Evolutionary conservation across 92 coral and sea anemone species (phyloP).

Genomic region (Montipora capitata): DNA sequence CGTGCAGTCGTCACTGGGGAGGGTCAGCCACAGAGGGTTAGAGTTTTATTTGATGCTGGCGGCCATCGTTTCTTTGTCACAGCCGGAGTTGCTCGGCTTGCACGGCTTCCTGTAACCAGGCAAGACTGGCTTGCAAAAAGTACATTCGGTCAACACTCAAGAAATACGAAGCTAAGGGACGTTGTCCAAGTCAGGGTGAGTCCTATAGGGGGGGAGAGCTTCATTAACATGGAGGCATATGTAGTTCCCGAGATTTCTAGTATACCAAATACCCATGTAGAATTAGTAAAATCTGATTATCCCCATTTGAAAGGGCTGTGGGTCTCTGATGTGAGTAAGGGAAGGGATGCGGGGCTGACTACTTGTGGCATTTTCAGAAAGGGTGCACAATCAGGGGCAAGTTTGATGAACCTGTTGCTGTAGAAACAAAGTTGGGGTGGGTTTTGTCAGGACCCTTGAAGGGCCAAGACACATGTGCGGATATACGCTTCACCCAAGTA

Average conservation of each 20-base stretch:
- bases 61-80: constrained; percentile 63
- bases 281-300: constrained; percentile 23
- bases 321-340: constrained; percentile 60
- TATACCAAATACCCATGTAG: constrained; percentile 34
- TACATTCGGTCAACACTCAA: neutral
- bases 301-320: constrained; percentile 47
- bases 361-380: constrained; percentile 55
- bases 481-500: neutral
- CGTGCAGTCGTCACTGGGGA: constrained; percentile 32
- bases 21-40: constrained; percentile 28
- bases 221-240: constrained; percentile 42
- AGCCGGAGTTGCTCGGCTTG: neutral
- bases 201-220: constrained; percentile 32
- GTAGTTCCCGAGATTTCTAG: constrained; percentile 58
- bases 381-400: constrained; percentile 19
- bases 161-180: constrained; percentile 4
- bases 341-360: constrained; percentile 54
- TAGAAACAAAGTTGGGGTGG: constrained; percentile 75
- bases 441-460: constrained; percentile 73
- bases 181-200: constrained; percentile 30
- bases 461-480: neutral
- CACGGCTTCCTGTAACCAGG: constrained; percentile 10
- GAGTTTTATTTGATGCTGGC: constrained; percentile 72
- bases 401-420: constrained; percentile 59
- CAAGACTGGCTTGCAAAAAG: constrained; percentile 34